Conservation (phyloP, 2,113 vertebrate genomes). For the Festucalex cinctus region DNA sequence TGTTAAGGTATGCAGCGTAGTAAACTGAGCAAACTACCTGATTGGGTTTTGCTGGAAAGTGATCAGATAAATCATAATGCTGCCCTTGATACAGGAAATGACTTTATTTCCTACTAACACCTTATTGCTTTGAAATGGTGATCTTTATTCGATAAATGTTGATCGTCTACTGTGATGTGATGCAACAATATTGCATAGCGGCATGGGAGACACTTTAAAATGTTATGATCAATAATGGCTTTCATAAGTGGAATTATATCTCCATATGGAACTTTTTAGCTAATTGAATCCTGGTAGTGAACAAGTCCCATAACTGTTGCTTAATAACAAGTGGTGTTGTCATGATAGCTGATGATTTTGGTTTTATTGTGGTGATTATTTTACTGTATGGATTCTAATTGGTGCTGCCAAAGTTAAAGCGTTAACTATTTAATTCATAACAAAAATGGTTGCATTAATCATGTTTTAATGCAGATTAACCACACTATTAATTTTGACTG, state of each 20-base stretch:
- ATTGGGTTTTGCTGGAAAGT: constrained; percentile 21
- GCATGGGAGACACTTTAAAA: constrained; percentile 47
- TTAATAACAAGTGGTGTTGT: constrained; percentile 36
- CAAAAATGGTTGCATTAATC: too few relatives aligned
- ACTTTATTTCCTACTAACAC: constrained; percentile 28
- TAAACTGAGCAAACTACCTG: constrained; percentile 56
- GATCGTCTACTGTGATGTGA: constrained; percentile 13
- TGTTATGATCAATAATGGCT: constrained; percentile 70
- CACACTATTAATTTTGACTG: too few relatives aligned
- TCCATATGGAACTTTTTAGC: constrained; percentile 67
- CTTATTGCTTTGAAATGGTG: constrained; percentile 30
- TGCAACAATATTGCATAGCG: constrained; percentile 18
- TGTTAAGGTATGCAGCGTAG: constrained; percentile 66
- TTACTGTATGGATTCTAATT: too few relatives aligned
- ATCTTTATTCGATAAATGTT: constrained; percentile 27
- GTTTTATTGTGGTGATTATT: constrained; percentile 27
- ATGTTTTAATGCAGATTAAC: too few relatives aligned
- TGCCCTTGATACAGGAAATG: constrained; percentile 54
- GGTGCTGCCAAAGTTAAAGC: too few relatives aligned
- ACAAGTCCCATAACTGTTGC: constrained; percentile 51
- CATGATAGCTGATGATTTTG: constrained; percentile 29
- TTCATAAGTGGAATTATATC: constrained; percentile 54
- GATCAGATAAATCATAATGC: constrained; percentile 42
- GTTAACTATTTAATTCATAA: too few relatives aligned
- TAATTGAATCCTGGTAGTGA: constrained; percentile 63